Evolutionary conservation across 2,888 invertebrate genomes (phyloP).

Genomic region (Julus scanicus): DNA sequence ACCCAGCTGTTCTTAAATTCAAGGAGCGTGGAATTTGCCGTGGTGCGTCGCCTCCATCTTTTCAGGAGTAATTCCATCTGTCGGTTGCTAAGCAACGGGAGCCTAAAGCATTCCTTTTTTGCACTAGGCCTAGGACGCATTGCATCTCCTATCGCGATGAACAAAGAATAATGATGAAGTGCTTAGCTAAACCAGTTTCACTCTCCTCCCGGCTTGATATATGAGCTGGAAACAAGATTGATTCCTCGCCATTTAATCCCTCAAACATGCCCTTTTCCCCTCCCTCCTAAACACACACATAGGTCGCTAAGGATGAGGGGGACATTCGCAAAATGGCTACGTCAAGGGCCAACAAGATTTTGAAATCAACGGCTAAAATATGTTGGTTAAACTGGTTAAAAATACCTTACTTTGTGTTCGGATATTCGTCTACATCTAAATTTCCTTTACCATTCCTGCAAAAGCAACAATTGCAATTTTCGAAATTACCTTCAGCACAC

Average conservation of each 20-base stretch:
- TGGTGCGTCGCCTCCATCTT: neutral
- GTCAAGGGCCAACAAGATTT: too few relatives aligned
- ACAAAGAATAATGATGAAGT: conserved; percentile 1
- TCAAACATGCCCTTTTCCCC: neutral
- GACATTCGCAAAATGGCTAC: neutral
- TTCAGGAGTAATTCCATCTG: neutral
- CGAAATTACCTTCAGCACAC: too few relatives aligned
- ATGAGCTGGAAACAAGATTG: neutral
- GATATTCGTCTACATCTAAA: too few relatives aligned
- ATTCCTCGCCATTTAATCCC: neutral
- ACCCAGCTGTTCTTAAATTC: neutral
- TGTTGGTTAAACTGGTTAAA: too few relatives aligned
- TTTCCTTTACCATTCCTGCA: too few relatives aligned
- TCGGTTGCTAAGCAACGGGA: neutral
- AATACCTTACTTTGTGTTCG: too few relatives aligned
- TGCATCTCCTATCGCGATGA: neutral
- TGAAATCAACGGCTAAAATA: neutral
- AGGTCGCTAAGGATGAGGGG: neutral
- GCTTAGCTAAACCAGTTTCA: neutral
- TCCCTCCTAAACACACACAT: neutral
- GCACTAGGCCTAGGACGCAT: neutral
- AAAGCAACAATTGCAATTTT: too few relatives aligned
- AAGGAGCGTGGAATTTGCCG: neutral
- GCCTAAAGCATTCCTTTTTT: neutral
- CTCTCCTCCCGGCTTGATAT: neutral